phyloP scores from a whole-genome alignment of 1,140 invertebrate species.

The Leptinotarsa defecta region DNA sequence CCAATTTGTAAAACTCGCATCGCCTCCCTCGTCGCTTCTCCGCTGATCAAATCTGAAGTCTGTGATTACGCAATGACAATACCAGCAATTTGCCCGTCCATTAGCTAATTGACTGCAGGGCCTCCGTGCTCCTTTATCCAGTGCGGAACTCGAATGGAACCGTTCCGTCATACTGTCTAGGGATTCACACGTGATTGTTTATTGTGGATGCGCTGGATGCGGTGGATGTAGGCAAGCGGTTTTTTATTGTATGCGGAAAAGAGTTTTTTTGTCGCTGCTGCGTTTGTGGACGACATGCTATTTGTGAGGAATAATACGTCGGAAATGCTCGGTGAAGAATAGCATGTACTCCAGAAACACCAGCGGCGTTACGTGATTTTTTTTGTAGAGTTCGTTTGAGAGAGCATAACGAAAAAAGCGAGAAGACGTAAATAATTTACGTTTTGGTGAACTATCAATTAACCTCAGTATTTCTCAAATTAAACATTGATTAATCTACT shows the following conservation, averaged over 20 bases:
- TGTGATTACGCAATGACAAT: slow-evolving; percentile 16
- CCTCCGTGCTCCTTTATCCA: not conserved
- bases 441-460: too few species aligned
- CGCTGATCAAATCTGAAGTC: slow-evolving; percentile 11
- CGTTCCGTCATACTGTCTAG: not conserved
- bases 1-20: not conserved
- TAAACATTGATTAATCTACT: too few species aligned
- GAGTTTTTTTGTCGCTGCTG: not conserved
- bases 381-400: too few species aligned
- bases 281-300: not conserved
- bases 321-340: not conserved
- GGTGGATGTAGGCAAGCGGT: not conserved
- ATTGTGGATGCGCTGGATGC: not conserved
- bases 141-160: not conserved
- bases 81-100: slow-evolving; percentile 16
- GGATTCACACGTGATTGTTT: slow-evolving; percentile 3
- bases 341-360: too few species aligned
- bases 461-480: too few species aligned
- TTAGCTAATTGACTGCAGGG: slow-evolving; percentile 19
- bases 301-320: not conserved
- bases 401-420: too few species aligned
- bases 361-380: too few species aligned
- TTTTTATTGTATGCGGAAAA: not conserved
- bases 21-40: not conserved
- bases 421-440: too few species aligned